Conservation (phyloP, 2,113 vertebrate species). For the Ptychochromis oligacanthus region DNA sequence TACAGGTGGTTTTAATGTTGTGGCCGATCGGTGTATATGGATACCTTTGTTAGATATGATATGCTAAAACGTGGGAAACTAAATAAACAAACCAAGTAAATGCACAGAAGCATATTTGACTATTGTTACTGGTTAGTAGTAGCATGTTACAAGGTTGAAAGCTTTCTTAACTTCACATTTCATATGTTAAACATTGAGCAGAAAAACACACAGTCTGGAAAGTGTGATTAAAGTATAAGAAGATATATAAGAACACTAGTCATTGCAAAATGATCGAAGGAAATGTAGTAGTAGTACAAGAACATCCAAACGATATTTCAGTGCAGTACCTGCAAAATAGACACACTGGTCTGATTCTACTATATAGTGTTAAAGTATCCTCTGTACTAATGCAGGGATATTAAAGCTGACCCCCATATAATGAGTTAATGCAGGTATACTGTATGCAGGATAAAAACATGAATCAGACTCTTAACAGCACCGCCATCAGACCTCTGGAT, state of each 20-base stretch:
- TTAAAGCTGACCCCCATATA: neutral
- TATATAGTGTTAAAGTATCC: neutral
- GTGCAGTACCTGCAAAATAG: neutral
- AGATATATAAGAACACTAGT: too few species aligned
- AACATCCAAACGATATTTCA: neutral
- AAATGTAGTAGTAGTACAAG: neutral
- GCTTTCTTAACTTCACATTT: neutral
- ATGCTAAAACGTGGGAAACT: neutral
- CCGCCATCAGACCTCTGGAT: conserved; percentile 24
- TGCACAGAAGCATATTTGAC: neutral
- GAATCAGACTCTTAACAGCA: conserved; percentile 12
- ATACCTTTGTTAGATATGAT: neutral
- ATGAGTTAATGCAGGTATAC: neutral
- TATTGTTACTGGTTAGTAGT: neutral
- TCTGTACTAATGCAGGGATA: neutral
- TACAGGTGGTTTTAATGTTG: neutral
- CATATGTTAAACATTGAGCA: neutral
- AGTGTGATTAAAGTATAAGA: too few species aligned
- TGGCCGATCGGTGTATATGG: fast-evolving
- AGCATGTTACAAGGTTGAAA: neutral
- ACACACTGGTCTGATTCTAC: neutral
- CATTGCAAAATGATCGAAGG: too few species aligned
- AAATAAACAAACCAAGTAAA: neutral
- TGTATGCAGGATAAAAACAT: neutral
- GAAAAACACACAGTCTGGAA: too few species aligned